phyloP scores from a whole-genome alignment of 1,140 invertebrate species.

The Leptinotarsa undecemlineata region DNA sequence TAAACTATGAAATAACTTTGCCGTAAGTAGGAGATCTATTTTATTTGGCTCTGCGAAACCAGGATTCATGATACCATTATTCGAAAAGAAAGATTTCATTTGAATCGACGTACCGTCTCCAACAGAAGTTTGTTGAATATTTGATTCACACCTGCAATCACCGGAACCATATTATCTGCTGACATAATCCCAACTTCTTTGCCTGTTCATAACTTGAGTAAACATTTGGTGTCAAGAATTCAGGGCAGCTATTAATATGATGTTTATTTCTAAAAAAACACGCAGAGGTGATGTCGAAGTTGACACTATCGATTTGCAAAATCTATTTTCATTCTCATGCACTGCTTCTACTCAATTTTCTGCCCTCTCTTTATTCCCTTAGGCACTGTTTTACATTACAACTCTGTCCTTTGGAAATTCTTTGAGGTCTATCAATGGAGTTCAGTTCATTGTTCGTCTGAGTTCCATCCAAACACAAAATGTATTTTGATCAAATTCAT shows the following conservation, averaged over 20 bases:
- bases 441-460: neutral
- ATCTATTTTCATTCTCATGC: neutral
- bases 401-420: neutral
- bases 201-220: neutral
- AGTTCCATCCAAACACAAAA: neutral
- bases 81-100: neutral
- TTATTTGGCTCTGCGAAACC: slow-evolving; percentile 15
- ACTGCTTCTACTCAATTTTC: neutral
- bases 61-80: neutral
- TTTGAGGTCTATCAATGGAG: neutral
- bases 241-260: neutral
- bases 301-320: neutral
- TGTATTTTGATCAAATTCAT: neutral
- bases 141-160: neutral
- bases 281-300: neutral
- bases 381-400: neutral
- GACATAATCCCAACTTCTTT: neutral
- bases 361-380: neutral
- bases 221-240: neutral
- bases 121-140: no score
- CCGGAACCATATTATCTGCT: neutral
- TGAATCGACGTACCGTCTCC: neutral
- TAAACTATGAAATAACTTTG: slow-evolving; percentile 47
- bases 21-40: slow-evolving; percentile 46
- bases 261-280: neutral